These are phyloP conservation scores for Tethea ocularis DNA, from an alignment of 2,888 invertebrate genomes.

Conservation along the genomic window DNA sequence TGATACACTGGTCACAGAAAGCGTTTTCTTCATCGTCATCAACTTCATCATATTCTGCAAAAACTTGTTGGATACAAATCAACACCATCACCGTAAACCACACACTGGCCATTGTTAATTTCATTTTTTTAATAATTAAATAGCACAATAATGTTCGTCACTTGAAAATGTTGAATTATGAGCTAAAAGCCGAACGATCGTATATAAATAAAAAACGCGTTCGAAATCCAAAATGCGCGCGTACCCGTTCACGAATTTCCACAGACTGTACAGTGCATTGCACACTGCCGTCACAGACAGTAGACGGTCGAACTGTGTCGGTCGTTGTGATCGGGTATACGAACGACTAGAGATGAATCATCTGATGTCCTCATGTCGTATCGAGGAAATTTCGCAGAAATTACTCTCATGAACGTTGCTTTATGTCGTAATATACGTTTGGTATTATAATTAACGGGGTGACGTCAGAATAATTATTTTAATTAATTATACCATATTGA, in stretches of 20 bases:
- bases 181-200: constrained; percentile 8
- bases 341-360: constrained; percentile 67
- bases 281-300: constrained; percentile 27
- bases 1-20: constrained; percentile 68
- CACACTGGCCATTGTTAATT: constrained; percentile 52
- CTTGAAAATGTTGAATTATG: background rate
- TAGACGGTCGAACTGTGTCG: constrained; percentile 6
- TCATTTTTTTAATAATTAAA: background rate
- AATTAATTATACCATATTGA: background rate
- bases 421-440: constrained; percentile 16
- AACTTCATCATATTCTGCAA: constrained; percentile 44
- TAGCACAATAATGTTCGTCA: constrained; percentile 4
- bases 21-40: constrained; percentile 22
- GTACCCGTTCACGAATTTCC: constrained; percentile 36
- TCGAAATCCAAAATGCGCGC: constrained; percentile 58
- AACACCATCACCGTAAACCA: constrained; percentile 60
- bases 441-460: constrained; percentile 15
- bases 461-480: background rate
- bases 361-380: constrained; percentile 22
- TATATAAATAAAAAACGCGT: constrained; percentile 31
- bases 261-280: constrained; percentile 47
- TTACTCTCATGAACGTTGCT: constrained; percentile 30
- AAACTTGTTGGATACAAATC: constrained; percentile 52
- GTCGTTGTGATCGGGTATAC: background rate
- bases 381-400: constrained; percentile 67